Conservation (phyloP, 2,888 invertebrate species). For the Lycocerus yunnanus region DNA sequence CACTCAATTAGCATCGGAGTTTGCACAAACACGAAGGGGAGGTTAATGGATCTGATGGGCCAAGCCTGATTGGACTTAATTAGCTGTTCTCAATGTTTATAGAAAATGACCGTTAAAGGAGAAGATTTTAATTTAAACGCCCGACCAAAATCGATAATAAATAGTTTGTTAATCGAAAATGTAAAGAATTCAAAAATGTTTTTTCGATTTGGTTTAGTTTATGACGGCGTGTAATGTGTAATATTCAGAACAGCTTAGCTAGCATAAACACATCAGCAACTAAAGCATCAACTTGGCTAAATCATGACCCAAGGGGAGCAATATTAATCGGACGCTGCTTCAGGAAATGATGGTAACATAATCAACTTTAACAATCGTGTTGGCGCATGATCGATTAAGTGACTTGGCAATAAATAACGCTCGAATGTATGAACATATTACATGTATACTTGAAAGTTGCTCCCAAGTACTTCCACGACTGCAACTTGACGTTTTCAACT, state of each 20-base stretch:
- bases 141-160: not conserved
- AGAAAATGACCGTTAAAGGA: slow-evolving; percentile 34
- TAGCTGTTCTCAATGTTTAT: slow-evolving; percentile 59
- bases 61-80: slow-evolving; percentile 65
- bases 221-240: slow-evolving; percentile 34
- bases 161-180: not conserved
- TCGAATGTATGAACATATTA: not conserved
- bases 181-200: not conserved
- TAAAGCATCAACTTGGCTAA: slow-evolving; percentile 41
- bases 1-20: slow-evolving; percentile 56
- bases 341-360: slow-evolving; percentile 42
- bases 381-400: slow-evolving; percentile 41
- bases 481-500: slow-evolving; percentile 29
- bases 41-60: slow-evolving; percentile 60
- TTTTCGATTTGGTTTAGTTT: slow-evolving; percentile 9
- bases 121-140: not conserved
- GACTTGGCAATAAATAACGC: slow-evolving; percentile 37
- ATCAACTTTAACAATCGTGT: slow-evolving; percentile 41
- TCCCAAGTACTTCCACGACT: not conserved
- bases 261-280: slow-evolving; percentile 41
- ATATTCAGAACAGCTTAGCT: slow-evolving; percentile 34
- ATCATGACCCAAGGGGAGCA: slow-evolving; percentile 41
- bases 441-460: not conserved
- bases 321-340: slow-evolving; percentile 42
- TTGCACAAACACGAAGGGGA: slow-evolving; percentile 56